Evolutionary conservation across 2,888 invertebrate genomes (phyloP).

Genomic region (Pyrgus malvae): DNA sequence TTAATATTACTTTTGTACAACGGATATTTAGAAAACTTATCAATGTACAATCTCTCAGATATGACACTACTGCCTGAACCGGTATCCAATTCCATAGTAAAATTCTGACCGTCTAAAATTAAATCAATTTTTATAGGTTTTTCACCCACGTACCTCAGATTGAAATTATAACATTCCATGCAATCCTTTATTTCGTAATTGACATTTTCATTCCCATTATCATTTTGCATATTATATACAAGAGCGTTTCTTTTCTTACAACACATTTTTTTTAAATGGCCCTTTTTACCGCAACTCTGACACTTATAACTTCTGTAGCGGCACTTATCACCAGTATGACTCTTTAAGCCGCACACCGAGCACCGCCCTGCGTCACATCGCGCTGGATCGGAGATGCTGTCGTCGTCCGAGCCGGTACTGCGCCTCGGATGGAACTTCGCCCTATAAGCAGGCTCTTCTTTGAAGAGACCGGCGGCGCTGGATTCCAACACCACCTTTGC

Average conservation of each 20-base stretch:
- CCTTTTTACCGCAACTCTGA: slow-evolving; percentile 23
- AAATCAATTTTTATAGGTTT: slow-evolving; percentile 16
- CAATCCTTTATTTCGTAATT: slow-evolving; percentile 1
- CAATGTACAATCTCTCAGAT: slow-evolving; percentile 16
- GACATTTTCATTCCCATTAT: neutral
- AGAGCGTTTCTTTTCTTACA: neutral
- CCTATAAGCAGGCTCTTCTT: neutral
- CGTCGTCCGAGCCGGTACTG: neutral
- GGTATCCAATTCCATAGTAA: slow-evolving; percentile 25
- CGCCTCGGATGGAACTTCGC: neutral
- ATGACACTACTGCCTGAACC: slow-evolving; percentile 25
- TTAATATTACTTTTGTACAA: slow-evolving; percentile 25
- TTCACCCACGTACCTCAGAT: slow-evolving; percentile 23
- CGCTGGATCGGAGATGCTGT: neutral
- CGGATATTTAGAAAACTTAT: slow-evolving; percentile 22
- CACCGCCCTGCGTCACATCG: slow-evolving; percentile 5
- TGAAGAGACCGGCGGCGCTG: neutral
- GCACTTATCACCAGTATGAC: slow-evolving; percentile 24
- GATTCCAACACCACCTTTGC: neutral
- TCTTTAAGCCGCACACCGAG: slow-evolving; percentile 24
- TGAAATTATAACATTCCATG: slow-evolving; percentile 23
- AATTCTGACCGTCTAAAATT: neutral
- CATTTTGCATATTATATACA: neutral
- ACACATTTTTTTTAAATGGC: slow-evolving; percentile 28
- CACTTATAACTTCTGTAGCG: slow-evolving; percentile 25